These are phyloP conservation scores for Phylloscopus whistleri DNA, from an alignment of 2,113 vertebrate genomes.

Conservation along the genomic window DNA sequence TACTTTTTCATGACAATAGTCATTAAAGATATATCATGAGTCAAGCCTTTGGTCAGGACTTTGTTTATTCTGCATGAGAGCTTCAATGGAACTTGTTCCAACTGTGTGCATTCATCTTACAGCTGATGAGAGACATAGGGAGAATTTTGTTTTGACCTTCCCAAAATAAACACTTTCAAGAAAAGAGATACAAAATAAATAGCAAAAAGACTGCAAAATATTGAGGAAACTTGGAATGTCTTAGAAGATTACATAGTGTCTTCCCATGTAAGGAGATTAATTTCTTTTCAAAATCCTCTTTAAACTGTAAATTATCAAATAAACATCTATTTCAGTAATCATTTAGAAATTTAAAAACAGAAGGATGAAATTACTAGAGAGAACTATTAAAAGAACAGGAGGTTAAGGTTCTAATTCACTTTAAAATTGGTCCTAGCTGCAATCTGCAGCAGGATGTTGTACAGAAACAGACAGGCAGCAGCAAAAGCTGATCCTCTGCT, in stretches of 20 bases:
- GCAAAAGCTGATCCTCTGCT: background rate
- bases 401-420: background rate
- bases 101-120: slow-evolving; percentile 46
- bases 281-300: slow-evolving; percentile 27
- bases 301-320: slow-evolving; percentile 20
- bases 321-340: background rate
- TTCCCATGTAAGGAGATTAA: slow-evolving; percentile 16
- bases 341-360: background rate
- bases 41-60: slow-evolving; percentile 37
- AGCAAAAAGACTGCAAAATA: slow-evolving; percentile 51
- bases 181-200: slow-evolving; percentile 65
- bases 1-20: slow-evolving; percentile 63
- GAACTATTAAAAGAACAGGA: background rate
- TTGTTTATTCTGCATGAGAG: slow-evolving; percentile 53
- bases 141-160: slow-evolving; percentile 62
- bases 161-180: slow-evolving; percentile 57
- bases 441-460: background rate
- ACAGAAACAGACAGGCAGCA: background rate
- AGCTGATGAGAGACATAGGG: slow-evolving; percentile 49
- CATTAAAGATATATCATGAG: slow-evolving; percentile 65
- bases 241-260: slow-evolving; percentile 33
- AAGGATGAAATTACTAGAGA: background rate
- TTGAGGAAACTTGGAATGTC: slow-evolving; percentile 29
- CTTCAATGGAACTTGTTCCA: slow-evolving; percentile 49
- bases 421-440: background rate